A percentile compares a stretch with the other conserved stretches of the same genome.
These are phyloP conservation scores for Keiferia lycopersicella DNA, from an alignment of 2,888 invertebrate species.

Conservation along the genomic window DNA sequence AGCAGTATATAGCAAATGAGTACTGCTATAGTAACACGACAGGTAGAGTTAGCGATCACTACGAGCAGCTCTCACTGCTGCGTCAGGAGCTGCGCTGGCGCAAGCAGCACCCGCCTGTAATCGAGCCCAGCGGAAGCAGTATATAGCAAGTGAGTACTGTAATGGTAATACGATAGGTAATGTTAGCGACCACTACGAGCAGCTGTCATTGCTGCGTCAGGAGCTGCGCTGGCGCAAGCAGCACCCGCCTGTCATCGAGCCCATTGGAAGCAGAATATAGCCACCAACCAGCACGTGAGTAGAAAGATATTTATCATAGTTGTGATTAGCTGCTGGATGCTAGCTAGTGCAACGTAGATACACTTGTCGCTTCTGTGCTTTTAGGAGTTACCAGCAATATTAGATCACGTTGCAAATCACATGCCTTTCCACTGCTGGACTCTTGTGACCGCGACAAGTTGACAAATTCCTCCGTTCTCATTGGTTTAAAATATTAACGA, in stretches of 20 bases:
- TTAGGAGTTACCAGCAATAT: too few species aligned
- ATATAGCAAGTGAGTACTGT: not conserved
- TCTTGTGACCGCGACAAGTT: too few species aligned
- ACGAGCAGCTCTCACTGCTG: slow-evolving; percentile 64
- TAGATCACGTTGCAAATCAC: too few species aligned
- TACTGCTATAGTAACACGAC: too few species aligned
- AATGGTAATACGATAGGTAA: too few species aligned
- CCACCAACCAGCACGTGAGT: slow-evolving; percentile 42
- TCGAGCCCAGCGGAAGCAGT: slow-evolving; percentile 52
- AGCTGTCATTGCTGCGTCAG: slow-evolving; percentile 60
- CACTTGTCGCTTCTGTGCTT: slow-evolving; percentile 54
- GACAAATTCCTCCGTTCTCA: too few species aligned
- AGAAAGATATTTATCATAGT: slow-evolving; percentile 56
- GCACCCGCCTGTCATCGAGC: slow-evolving; percentile 59
- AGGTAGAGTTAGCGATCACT: slow-evolving; percentile 67
- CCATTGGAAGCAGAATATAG: slow-evolving; percentile 42
- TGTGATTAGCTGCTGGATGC: slow-evolving; percentile 64
- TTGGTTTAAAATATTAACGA: too few species aligned
- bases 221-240: slow-evolving; percentile 56
- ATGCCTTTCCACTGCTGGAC: too few species aligned
- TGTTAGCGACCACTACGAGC: slow-evolving; percentile 69
- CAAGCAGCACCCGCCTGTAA: slow-evolving; percentile 55
- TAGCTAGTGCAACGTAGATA: slow-evolving; percentile 69
- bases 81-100: slow-evolving; percentile 59
- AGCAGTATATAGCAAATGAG: slow-evolving; percentile 30